Evolutionary conservation across 2,113 vertebrate genomes (phyloP), one percentile per base, ranked within the genome.

Genomic region (Emydura subglobosa): DNA sequence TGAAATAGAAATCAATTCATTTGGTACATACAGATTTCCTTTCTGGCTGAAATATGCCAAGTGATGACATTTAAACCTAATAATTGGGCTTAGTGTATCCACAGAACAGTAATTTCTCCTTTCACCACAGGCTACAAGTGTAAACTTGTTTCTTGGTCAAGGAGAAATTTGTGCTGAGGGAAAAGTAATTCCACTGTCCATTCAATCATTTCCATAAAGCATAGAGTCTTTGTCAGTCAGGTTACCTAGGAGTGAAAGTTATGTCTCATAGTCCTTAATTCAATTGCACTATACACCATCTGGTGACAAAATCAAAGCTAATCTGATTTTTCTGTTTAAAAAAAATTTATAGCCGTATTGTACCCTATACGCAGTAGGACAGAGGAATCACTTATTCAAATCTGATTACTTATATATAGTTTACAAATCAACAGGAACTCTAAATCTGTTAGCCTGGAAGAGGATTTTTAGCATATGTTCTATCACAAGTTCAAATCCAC

Each of bases 241-340:
- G 96, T 97, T 95, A 97, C 93, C 94, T 96, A 96, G 95, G 91
- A 98, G 98, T 94, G 96, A 97, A 98, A 97, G 97, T 94, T 93
- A 95, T 85, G 91, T 93, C 92, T 97, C 93, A 82, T 96, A 97
- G 96, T 96, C 97, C 65, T 1, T 93, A 95, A 94, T 97, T 94
- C 97, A 96, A 10, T 88, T 95, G 82, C 87, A 89, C 96, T 92
- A 88, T 92, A 94, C 79, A 95, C 96, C 90, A 96, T 97, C 97
- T 98, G 98, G 96, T 97, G 97, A 97, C 94, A 97, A 94, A 97
- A 96, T 80, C 96, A 93, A 97, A 96, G 92, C 97, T 98, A 97
- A 98, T 97, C 95, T 96, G 93, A 97, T 97, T 97, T 97, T 95
- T 94, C 80, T 65, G 76, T 87, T 95, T 87, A 82, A 96, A 95